Percentiles rank a stretch among this genome's conserved stretches.
phyloP scores from a whole-genome alignment of 1,140 invertebrate species.

The Doryteuthis pealeii region DNA sequence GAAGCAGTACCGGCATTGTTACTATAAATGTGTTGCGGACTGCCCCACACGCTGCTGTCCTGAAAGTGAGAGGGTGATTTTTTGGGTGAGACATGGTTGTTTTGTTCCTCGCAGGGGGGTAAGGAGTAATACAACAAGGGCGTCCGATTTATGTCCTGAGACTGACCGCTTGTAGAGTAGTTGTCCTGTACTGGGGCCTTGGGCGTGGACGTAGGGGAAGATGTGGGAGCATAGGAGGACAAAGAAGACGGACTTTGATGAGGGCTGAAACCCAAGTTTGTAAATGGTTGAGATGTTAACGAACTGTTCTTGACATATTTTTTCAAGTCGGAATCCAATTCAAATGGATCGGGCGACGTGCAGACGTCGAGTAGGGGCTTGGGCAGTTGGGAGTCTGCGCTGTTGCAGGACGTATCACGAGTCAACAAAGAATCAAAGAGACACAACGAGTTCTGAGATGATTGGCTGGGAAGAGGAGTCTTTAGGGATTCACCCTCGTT shows the following conservation, averaged over 20 bases:
- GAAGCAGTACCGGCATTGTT: not conserved
- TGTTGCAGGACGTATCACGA: constrained; percentile 22
- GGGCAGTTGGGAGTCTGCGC: constrained; percentile 41
- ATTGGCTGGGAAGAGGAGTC: not conserved
- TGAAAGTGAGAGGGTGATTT: constrained; percentile 7
- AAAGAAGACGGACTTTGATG: not conserved
- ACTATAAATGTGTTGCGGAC: not conserved
- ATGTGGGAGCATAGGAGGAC: not conserved
- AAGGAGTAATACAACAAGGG: constrained; percentile 17
- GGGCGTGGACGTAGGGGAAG: constrained; percentile 4
- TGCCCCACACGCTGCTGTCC: not conserved
- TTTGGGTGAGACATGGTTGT: constrained; percentile 11
- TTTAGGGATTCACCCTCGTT: constrained; percentile 36
- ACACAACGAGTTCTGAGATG: constrained; percentile 32
- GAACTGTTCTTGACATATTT: not conserved
- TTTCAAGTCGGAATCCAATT: constrained; percentile 29
- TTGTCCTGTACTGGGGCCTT: not conserved
- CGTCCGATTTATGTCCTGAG: not conserved
- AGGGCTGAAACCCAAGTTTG: not conserved
- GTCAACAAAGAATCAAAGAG: constrained; percentile 48
- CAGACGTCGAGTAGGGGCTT: constrained; percentile 36
- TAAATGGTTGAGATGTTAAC: not conserved
- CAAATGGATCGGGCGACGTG: constrained; percentile 44
- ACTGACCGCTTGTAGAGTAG: not conserved
- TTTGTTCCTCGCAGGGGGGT: constrained; percentile 15